Evolutionary conservation across 2,888 invertebrate genomes (phyloP), one percentile per base, ranked within the genome.

Genomic region (Agrochola lota): DNA sequence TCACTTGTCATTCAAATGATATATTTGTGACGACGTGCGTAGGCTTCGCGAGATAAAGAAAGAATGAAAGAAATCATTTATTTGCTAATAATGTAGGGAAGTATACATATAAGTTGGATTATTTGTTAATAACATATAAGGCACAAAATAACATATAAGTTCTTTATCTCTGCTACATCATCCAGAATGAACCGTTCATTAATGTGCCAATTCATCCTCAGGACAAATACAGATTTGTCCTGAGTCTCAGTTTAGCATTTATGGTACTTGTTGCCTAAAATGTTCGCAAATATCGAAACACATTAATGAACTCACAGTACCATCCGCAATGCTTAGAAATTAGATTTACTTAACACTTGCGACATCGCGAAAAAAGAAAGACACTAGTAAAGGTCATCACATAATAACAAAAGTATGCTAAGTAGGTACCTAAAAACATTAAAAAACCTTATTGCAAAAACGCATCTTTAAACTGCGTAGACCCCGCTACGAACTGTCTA

Each of bases 401-500:
- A 46, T 43, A 46, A 26, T 35, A 64, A 46, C 26, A 30, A 15
- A 49, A 23, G 5, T 23, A 30, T 20, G 52, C 23, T 4, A 55
- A 20, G 49, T 49, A 46, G 0, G 0, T 23, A 64, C 11, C 11
- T 23, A 43, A 6, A 35, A 59, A 30, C 12, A 4, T 43, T 55
- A 35, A 57, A 77, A 64, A 80, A 6, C 30, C 9, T 79, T 68
- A 17, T 40, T 66, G 35, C 55, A 66, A 64, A 73, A 60, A 46
- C 17, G 23, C 35, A 52, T 71, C n/a, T 52, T 40, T 26, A 73
- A 35, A 43, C 63, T 71, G 66, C 81, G 80, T 80, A 87, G 77
- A 81, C 66, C 59, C 64, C 78, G 84, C 87, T 87, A 86, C 85
- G 83, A 81, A 77, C 68, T 68, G 81, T 76, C 88, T 85, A 87